Evolutionary conservation across 2,888 invertebrate species (phyloP), one percentile per base, ranked within the genome.

Genomic region (Synanthedon tipuliformis): DNA sequence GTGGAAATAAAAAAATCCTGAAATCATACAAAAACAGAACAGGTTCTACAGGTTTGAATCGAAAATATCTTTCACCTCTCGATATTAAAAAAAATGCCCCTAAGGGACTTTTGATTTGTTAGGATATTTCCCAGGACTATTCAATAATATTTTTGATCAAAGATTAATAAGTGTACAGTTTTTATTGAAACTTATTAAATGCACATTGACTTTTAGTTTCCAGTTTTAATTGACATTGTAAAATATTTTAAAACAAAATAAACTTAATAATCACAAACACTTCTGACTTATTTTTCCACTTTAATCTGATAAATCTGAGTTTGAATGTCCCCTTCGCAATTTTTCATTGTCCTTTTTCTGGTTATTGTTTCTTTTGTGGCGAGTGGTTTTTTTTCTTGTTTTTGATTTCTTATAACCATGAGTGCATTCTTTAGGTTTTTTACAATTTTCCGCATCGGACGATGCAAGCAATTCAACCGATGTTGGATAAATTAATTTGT

Each of bases 341-440:
- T 77, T 79, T 59, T 81, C 75, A 40, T 82, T 71, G 70, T 79
- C 78, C 58, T 78, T 78, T 57, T 84, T 82, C 64, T 84, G 68
- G 61, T 55, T 65, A 51, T 66, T 66, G 53, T 64, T 75, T 54
- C 59, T 68, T 57, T 64, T 71, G 54, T 70, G 72, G 41, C 59
- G 52, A 27, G 54, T 10, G 34, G 34, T 54, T 59, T 68, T 72
- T 64, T 70, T 76, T 58, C 69, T 76, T 56, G 66, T 63, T 71
- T 73, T 82, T 53, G 66, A 57, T 61, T 60, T 68, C 41, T 65
- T 60, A 56, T 66, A 65, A 55, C 69, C 73, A 52, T 59, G 57
- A n/a, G 58, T 16, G 12, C 56, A 55, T 13, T 61, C 60, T 50
- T 63, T 68, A n/a, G 70, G 68, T 60, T 68, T 74, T 61, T 59